phyloP scores from a whole-genome alignment of 2,113 vertebrate species.

The Anser brachyrhynchus region DNA sequence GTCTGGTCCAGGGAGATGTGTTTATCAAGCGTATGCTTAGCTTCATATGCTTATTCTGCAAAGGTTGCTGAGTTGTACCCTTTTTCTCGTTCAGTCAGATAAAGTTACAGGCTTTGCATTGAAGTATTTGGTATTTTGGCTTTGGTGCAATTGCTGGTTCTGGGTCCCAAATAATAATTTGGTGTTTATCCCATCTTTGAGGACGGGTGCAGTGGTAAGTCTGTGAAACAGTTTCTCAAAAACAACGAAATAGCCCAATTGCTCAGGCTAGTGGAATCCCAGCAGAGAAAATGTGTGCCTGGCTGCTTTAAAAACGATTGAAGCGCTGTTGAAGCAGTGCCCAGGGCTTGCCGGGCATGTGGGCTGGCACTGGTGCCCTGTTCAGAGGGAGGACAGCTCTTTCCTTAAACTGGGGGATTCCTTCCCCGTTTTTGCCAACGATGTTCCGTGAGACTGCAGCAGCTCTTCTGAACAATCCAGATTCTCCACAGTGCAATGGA shows the following conservation, averaged over 20 bases:
- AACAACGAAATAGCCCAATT: fast-evolving
- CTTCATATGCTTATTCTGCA: neutral
- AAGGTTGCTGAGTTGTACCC: neutral
- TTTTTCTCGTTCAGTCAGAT: neutral
- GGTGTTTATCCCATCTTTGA: neutral
- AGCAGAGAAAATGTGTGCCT: fast-evolving
- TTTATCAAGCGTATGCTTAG: neutral
- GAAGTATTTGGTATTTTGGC: neutral
- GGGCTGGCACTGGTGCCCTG: neutral
- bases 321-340: fast-evolving
- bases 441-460: fast-evolving
- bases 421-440: neutral
- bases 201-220: fast-evolving
- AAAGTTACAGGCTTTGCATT: neutral
- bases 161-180: neutral
- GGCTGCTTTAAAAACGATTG: neutral
- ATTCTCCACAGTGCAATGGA: no score
- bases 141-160: fast-evolving
- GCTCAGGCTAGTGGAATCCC: neutral
- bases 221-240: neutral
- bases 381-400: neutral
- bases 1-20: neutral
- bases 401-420: fast-evolving
- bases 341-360: fast-evolving
- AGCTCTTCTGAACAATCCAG: neutral